Evolutionary conservation across 2,888 invertebrate species (phyloP), one percentile per base, ranked within the genome.

Genomic region (Helobdella robusta): DNA sequence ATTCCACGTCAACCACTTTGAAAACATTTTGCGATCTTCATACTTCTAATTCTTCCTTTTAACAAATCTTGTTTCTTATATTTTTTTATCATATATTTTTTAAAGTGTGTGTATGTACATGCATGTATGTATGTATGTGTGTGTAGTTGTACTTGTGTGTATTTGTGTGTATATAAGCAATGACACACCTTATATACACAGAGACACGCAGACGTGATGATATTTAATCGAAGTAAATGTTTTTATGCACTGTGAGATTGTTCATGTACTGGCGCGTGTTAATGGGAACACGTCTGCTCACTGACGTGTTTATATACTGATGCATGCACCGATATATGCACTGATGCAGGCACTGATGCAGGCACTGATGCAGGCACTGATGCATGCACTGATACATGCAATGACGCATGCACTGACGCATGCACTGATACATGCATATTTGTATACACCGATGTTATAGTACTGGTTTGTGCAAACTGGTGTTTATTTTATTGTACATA

Each of bases 121-220:
- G 44, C n/a, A 40, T 40, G 44, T 40, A 40, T 40, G 44, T 40
- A 40, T 40, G 44, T 40, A 40, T 40, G 44, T 40, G n/a, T 40
- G 44, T 40, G n/a, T 40, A n/a, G 11, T 15, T 40, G 44, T 40
- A 40, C n/a, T 11, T 40, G n/a, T 40, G 44, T 40, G n/a, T 40
- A n/a, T 40, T 15, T 40, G 44, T 40, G n/a, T 40, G 44, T 40
- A 40, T 40, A n/a, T 40, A 40, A 15, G 44, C n/a, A 40, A 15
- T 11, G 11, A 40, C n/a, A n/a, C n/a, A 40, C n/a, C n/a, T n/a
- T n/a, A n/a, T n/a, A n/a, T n/a, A n/a, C n/a, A n/a, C n/a, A n/a
- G n/a, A n/a, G n/a, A n/a, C n/a, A n/a, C n/a, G n/a, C n/a, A n/a
- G n/a, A n/a, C n/a, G n/a, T n/a, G n/a, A n/a, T n/a, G n/a, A n/a